These are phyloP conservation scores for Momotus momota DNA, from an alignment of 2,797 vertebrate genomes.

Conservation along the genomic window DNA sequence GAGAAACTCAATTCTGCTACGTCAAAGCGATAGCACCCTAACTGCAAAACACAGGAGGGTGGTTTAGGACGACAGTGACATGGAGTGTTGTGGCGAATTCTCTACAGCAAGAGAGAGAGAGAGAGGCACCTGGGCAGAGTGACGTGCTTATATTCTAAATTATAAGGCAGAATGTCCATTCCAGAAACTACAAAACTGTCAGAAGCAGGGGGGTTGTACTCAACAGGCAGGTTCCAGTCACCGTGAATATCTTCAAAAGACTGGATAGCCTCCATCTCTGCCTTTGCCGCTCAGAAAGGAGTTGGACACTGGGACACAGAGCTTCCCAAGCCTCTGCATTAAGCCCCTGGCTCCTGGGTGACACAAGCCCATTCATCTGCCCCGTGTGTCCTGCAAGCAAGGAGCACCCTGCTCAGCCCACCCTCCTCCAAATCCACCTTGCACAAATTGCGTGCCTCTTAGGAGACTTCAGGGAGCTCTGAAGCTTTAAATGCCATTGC, in stretches of 20 bases:
- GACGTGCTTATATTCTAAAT: not conserved
- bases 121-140: not conserved
- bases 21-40: not conserved
- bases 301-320: accelerated
- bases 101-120: not conserved
- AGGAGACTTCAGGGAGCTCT: not conserved
- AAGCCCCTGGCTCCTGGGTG: not conserved
- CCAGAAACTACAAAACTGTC: not conserved
- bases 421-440: not conserved
- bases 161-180: not conserved
- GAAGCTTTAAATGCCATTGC: not conserved
- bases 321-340: not conserved
- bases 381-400: not conserved
- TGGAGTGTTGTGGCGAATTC: not conserved
- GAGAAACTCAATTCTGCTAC: not conserved
- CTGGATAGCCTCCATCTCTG: not conserved
- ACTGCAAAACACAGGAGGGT: not conserved
- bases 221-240: not conserved
- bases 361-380: not conserved
- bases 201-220: accelerated
- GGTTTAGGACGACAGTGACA: not conserved
- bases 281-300: not conserved
- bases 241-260: not conserved
- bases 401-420: not conserved
- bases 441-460: not conserved